Percentiles rank a stretch among this genome's conserved stretches.
Evolutionary conservation across 2,113 vertebrate species (phyloP).

Genomic region (Gymnorhina tibicen): DNA sequence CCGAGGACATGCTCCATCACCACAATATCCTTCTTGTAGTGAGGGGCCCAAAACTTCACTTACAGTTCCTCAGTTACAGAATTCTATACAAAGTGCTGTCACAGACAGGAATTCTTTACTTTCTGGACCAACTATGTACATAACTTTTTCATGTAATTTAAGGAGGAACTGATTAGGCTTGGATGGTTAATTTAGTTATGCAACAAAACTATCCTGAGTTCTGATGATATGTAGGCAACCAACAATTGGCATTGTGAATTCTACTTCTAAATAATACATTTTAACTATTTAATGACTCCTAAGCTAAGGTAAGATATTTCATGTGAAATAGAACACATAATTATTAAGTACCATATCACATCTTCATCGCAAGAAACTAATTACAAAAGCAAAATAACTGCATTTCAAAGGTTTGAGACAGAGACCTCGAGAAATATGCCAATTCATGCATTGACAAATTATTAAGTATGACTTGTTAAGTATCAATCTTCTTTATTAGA

Average conservation of each 20-base stretch:
- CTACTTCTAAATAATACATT: neutral
- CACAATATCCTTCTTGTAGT: accelerated
- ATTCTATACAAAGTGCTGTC: neutral
- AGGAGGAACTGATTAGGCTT: neutral
- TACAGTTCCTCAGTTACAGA: neutral
- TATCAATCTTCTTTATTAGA: neutral
- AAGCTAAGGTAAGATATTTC: neutral
- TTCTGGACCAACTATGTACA: neutral
- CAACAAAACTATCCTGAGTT: neutral
- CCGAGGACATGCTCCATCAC: neutral
- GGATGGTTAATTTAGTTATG: neutral
- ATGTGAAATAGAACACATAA: neutral
- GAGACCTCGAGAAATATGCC: neutral
- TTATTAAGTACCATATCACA: neutral
- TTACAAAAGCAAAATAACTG: neutral
- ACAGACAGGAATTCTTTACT: neutral
- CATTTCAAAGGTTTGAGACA: neutral
- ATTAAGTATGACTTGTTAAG: neutral
- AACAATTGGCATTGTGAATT: neutral
- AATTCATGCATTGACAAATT: neutral
- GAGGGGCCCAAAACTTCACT: neutral
- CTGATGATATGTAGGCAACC: neutral
- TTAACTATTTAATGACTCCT: neutral
- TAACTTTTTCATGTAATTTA: neutral
- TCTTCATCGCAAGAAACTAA: neutral